Conservation (phyloP, 53 echinoderm and acorn worm genomes). For the Echinometra lucunter region DNA sequence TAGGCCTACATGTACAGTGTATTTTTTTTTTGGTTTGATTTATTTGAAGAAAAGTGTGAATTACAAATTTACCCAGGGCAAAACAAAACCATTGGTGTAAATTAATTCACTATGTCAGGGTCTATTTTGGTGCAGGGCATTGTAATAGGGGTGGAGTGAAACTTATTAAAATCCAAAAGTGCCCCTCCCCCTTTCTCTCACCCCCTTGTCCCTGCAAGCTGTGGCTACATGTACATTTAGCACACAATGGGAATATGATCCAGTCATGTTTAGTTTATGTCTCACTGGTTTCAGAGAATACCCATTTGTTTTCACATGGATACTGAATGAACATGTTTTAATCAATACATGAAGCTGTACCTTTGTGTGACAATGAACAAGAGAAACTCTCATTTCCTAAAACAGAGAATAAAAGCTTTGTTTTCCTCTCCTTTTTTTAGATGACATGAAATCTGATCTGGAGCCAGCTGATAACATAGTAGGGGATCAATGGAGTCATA, state of each 20-base stretch:
- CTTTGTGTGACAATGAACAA: slow-evolving; percentile 13
- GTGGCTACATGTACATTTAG: background rate
- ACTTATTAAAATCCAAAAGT: background rate
- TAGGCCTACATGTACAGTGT: background rate
- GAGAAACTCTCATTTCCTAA: background rate
- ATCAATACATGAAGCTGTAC: background rate
- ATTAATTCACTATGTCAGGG: background rate
- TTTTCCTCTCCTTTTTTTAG: background rate
- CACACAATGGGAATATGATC: background rate
- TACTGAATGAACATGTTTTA: background rate
- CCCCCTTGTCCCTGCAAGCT: background rate
- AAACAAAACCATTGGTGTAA: background rate
- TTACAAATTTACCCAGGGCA: background rate
- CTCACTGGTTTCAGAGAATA: slow-evolving; percentile 10
- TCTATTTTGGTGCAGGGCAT: background rate
- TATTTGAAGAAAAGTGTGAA: background rate
- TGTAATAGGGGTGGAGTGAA: background rate
- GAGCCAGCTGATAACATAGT: background rate
- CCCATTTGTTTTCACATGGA: slow-evolving; percentile 26
- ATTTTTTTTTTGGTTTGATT: background rate
- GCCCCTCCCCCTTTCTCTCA: slow-evolving; percentile 1
- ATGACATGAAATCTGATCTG: background rate
- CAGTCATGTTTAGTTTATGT: slow-evolving; percentile 17
- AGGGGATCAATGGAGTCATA: background rate
- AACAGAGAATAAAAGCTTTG: slow-evolving; percentile 9